Base-by-base conservation (phyloP, 2,797 vertebrate species). In the Peromyscus aztecus region DNA sequence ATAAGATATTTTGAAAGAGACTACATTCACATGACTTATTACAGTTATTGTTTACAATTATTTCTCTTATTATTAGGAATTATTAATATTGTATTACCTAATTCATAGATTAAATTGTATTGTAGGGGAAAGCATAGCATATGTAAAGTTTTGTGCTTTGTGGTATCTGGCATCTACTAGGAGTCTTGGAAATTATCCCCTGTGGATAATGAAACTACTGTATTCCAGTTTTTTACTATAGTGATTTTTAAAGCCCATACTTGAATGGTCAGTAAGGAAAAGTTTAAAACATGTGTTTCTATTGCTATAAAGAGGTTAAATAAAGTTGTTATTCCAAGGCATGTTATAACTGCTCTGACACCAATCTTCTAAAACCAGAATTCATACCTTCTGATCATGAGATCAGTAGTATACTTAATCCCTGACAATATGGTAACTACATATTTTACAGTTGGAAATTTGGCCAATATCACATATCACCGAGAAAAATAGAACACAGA, bases 241-340 rank as follows among this genome's bases (percentile, higher is more conserved):
- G 16, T 93, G 27, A 76, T 86, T 95, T 94, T 91, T 89, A 85
- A 95, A 93, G 52, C 52, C 46, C 14, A 31, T 63, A 57, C 16
- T 77, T 37, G 61, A 63, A 43, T 52, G 75, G 29, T 71, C 49
- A 81, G 13, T 91, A 91, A 57, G 27, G 65, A 96, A 57, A 84
- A 84, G 23, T 31, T 63, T 89, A n/a, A 67, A 91, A 61, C 6
- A 14, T 94, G 31, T 69, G 11, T 13, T 93, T 85, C 76, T 94
- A 21, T 91, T 67, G 10, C 73, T 78, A 63, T 2, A 31, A 0
- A 63, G 43, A 91, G 40, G 29, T 34, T 84, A 77, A n/a, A 59
- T 9, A 83, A 16, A 75, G 17, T 59, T 49, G 21, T 55, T 81
- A 67, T 61, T 92, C 90, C 21, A 31, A 19, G 13, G 63, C 55